Conservation (phyloP, 2,113 vertebrate genomes). For the Sapajus apella region DNA sequence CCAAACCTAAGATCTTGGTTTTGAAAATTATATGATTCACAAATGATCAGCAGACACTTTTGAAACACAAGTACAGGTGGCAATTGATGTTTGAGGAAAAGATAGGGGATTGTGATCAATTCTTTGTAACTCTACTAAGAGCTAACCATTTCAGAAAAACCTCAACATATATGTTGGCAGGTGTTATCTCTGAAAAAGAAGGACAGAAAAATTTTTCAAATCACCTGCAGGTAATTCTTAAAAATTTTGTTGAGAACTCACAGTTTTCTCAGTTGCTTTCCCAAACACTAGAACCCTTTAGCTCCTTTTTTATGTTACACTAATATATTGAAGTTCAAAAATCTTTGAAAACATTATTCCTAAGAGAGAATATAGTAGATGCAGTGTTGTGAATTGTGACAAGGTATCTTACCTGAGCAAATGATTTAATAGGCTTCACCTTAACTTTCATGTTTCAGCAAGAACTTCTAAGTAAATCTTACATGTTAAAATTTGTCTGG, state of each 20-base stretch:
- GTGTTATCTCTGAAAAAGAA: neutral
- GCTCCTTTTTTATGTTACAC: neutral
- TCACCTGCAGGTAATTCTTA: neutral
- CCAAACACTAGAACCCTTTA: neutral
- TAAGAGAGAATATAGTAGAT: neutral
- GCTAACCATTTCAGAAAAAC: neutral
- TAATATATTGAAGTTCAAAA: neutral
- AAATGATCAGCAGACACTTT: neutral
- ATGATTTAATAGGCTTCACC: neutral
- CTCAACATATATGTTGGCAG: neutral
- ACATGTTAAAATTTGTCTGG: neutral
- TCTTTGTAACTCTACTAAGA: neutral
- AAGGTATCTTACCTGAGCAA: constrained; percentile 29
- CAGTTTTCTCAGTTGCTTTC: neutral
- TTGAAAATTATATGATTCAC: neutral
- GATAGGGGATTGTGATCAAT: neutral
- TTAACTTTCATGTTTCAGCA: constrained; percentile 38
- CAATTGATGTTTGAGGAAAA: neutral
- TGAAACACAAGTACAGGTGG: neutral
- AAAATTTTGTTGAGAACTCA: neutral
- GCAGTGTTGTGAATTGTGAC: neutral
- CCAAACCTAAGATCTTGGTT: neutral
- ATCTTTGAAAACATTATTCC: neutral
- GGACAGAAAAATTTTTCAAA: neutral
- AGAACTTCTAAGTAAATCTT: constrained; percentile 27